Conservation (phyloP, 1,140 invertebrate genomes). For the Cotesia vestalis region DNA sequence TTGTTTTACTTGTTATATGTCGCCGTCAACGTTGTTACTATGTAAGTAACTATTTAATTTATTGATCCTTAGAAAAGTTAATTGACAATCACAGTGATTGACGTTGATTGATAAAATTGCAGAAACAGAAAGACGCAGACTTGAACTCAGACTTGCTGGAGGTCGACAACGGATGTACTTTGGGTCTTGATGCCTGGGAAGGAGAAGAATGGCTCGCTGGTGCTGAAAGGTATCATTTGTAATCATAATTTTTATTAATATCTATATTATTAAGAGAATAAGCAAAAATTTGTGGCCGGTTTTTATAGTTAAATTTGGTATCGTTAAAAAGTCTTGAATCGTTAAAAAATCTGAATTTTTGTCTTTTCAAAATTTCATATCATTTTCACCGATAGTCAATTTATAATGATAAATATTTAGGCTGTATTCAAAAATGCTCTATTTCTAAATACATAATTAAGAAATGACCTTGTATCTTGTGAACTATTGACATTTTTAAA, state of each 20-base stretch:
- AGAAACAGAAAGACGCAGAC: constrained; percentile 62
- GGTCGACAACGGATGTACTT: constrained; percentile 53
- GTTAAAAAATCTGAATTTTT: too few relatives aligned
- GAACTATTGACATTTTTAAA: too few relatives aligned
- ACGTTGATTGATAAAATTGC: constrained; percentile 26
- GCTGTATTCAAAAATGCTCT: too few relatives aligned
- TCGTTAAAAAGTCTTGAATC: too few relatives aligned
- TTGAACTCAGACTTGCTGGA: constrained; percentile 59
- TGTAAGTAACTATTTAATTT: constrained; percentile 45
- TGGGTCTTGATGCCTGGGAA: constrained; percentile 60
- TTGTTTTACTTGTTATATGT: constrained; percentile 74
- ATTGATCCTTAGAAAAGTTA: neutral
- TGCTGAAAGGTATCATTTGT: constrained; percentile 53
- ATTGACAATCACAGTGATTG: neutral
- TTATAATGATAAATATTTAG: too few relatives aligned
- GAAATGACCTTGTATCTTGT: too few relatives aligned
- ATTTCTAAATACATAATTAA: too few relatives aligned
- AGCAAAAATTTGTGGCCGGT: too few relatives aligned
- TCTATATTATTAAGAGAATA: neutral
- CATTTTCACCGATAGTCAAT: too few relatives aligned
- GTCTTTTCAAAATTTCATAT: too few relatives aligned
- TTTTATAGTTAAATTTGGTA: neutral
- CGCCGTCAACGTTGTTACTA: constrained; percentile 65
- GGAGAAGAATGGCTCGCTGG: constrained; percentile 60
- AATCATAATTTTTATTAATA: neutral